phyloP scores from a whole-genome alignment of 2,888 invertebrate genomes.

The Diaphora mendica region DNA sequence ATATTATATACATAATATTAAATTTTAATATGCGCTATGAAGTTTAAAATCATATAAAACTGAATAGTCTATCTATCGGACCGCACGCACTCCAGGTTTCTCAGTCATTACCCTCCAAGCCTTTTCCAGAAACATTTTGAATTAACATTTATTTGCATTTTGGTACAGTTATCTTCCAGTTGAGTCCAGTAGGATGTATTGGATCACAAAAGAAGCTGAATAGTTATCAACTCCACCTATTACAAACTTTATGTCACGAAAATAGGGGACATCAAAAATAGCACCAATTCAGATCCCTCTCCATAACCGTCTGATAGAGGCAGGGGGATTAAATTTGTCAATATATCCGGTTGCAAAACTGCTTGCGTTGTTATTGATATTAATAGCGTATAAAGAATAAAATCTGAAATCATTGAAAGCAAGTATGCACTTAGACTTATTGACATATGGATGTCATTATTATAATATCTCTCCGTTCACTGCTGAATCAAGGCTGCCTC shows the following conservation, averaged over 20 bases:
- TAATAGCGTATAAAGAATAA: constrained; percentile 25
- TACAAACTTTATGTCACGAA: constrained; percentile 8
- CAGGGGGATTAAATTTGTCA: constrained; percentile 46
- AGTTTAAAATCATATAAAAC: too few species aligned
- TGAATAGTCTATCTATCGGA: too few species aligned
- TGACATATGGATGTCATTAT: too few species aligned
- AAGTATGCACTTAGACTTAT: neutral
- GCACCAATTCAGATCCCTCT: constrained; percentile 36
- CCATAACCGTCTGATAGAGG: constrained; percentile 41
- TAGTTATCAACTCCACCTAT: neutral
- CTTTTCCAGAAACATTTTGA: too few species aligned
- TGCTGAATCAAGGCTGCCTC: too few species aligned
- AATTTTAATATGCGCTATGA: too few species aligned
- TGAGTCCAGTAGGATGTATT: neutral
- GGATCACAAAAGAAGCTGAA: neutral
- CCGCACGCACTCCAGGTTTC: too few species aligned
- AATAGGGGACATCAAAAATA: constrained; percentile 39
- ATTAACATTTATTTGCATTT: too few species aligned
- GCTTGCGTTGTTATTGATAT: constrained; percentile 43
- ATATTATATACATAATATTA: too few species aligned
- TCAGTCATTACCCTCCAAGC: too few species aligned
- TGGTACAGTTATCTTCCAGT: too few species aligned
- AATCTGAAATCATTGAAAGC: constrained; percentile 20
- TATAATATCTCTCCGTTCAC: too few species aligned
- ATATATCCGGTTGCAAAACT: constrained; percentile 48